These are phyloP conservation scores for Anodontia alba DNA, from an alignment of 2,888 invertebrate species.

Conservation along the genomic window DNA sequence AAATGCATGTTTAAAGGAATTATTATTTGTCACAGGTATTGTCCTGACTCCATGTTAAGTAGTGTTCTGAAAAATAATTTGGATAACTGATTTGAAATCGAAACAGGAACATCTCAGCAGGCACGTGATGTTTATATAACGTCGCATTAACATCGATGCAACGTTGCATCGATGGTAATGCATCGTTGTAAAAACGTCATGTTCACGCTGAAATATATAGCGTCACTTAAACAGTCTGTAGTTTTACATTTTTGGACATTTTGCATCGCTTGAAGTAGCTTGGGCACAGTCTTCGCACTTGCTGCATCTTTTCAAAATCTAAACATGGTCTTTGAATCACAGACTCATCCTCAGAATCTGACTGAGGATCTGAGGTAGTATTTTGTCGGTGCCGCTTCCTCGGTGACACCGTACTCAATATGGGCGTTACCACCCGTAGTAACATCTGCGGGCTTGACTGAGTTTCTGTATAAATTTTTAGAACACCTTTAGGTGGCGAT, in stretches of 20 bases:
- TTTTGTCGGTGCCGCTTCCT: conserved; percentile 88
- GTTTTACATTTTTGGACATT: conserved; percentile 5
- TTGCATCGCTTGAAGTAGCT: neutral
- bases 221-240: neutral
- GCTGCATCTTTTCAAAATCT: conserved; percentile 98
- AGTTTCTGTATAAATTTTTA: conserved; percentile 88
- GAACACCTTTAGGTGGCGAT: conserved; percentile 95
- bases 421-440: conserved; percentile 78
- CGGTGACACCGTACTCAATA: conserved; percentile 86
- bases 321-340: conserved; percentile 93
- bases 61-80: too few species aligned
- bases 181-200: too few species aligned
- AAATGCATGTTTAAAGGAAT: too few species aligned
- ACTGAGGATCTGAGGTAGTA: conserved; percentile 85
- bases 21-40: too few species aligned
- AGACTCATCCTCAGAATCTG: conserved; percentile 64
- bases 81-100: too few species aligned
- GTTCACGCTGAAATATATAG: too few species aligned
- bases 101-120: too few species aligned
- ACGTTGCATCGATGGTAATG: too few species aligned
- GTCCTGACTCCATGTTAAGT: too few species aligned
- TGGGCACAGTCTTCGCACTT: conserved; percentile 24
- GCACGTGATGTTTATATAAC: too few species aligned
- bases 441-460: conserved; percentile 86
- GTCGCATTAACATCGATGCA: too few species aligned